Evolutionary conservation across 53 echinoderm and acorn worm genomes (phyloP), one percentile per base, ranked within the genome.

Genomic region (Hippasteria phrygiana): DNA sequence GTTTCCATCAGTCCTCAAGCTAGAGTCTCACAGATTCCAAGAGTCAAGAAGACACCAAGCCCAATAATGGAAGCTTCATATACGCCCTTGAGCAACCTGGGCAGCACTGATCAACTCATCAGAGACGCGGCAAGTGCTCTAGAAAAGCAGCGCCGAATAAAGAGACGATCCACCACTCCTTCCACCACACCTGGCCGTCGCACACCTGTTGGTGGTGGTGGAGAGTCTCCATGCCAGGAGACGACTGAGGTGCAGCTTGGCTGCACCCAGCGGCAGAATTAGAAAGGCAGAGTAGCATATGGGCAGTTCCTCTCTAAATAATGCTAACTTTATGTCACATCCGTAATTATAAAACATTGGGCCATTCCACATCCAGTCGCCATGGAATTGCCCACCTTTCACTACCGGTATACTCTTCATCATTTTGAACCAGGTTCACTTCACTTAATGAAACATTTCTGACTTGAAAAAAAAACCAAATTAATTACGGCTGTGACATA

Each of bases 151-250:
- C 43, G 42, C 22, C 22, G 43, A 3, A 63, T 55, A 11, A 46
- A 50, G 75, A 50, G 51, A 8, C 1, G 29, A 13, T 10, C 51
- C 50, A 50, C 16, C 75, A 24, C 80, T 18, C 45, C 31, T 40
- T 41, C 63, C 45, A 42, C 45, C 80, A 62, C 51, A 3, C 72
- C 72, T 6, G 42, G 40, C 18, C 47, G 29, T 43, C 64, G 11
- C 6, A 42, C 80, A 64, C 80, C 80, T 42, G 80, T 43, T 41
- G 29, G 43, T 24, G 80, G 56, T 43, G 80, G 43, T 62, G 32
- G 80, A 28, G 80, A 55, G 43, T 62, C 80, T 80, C 80, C 62
- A 5, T 39, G 43, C 38, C 80, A 80, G 78, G 78, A 78, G 78
- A 54, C 20, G 0, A 40, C 78, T 55, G 39, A 78, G 78, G 53